phyloP scores from a whole-genome alignment of 2,888 invertebrate species.

The Dryobota labecula region DNA sequence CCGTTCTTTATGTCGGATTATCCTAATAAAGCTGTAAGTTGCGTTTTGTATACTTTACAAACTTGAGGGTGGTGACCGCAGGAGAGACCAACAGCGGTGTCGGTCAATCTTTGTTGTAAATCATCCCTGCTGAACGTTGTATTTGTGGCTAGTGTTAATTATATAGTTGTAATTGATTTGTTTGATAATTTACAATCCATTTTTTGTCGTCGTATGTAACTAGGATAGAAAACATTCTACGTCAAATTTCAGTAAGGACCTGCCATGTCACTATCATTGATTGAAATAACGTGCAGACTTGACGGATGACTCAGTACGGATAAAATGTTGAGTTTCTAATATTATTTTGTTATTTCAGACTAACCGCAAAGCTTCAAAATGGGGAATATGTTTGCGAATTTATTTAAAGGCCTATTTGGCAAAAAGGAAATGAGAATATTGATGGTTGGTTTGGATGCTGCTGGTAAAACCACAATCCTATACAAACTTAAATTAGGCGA shows the following conservation, averaged over 20 bases:
- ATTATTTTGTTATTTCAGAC: slow-evolving; percentile 86
- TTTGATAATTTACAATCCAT: slow-evolving; percentile 1
- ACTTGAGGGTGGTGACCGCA: slow-evolving; percentile 89
- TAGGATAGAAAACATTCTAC: slow-evolving; percentile 65
- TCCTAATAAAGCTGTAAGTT: slow-evolving; percentile 59
- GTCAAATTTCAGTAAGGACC: slow-evolving; percentile 77
- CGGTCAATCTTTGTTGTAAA: slow-evolving; percentile 84
- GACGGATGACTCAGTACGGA: slow-evolving; percentile 87
- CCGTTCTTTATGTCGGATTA: slow-evolving; percentile 39
- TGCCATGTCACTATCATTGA: slow-evolving; percentile 91
- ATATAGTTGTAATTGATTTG: slow-evolving; percentile 16
- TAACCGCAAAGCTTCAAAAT: slow-evolving; percentile 92
- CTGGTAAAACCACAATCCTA: slow-evolving; percentile 99
- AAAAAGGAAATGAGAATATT: slow-evolving; percentile 99
- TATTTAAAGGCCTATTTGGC: slow-evolving; percentile 99
- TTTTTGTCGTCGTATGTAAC: slow-evolving; percentile 21
- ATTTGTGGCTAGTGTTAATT: slow-evolving; percentile 25
- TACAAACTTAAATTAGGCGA: slow-evolving; percentile 99
- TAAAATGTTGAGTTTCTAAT: slow-evolving; percentile 71
- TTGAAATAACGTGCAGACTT: slow-evolving; percentile 84
- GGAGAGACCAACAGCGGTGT: slow-evolving; percentile 90
- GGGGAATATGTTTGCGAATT: slow-evolving; percentile 99
- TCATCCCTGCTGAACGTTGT: slow-evolving; percentile 43
- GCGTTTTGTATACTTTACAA: slow-evolving; percentile 70
- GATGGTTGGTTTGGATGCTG: slow-evolving; percentile 99